Percentiles rank a stretch among this genome's conserved stretches.
phyloP scores from a whole-genome alignment of 2,888 invertebrate genomes.

The Hydropsyche betteni region DNA sequence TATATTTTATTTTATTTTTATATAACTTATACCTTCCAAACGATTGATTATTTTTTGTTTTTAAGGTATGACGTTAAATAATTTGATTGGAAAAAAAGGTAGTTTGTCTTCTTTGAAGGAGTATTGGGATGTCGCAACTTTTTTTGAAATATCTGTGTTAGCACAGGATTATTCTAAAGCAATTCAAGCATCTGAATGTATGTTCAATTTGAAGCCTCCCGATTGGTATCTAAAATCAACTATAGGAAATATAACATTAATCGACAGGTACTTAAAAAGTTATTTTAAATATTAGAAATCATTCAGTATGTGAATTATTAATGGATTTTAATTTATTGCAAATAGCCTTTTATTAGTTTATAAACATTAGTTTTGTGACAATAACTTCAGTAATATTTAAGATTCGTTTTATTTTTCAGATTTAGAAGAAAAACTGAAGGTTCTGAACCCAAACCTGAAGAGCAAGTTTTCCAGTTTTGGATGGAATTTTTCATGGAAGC shows the following conservation, averaged over 20 bases:
- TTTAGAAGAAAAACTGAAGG: constrained; percentile 87
- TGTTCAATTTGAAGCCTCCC: constrained; percentile 90
- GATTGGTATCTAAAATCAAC: constrained; percentile 96
- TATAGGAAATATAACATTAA: constrained; percentile 94
- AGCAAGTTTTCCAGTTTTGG: constrained; percentile 95
- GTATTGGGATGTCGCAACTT: constrained; percentile 99
- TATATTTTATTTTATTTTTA: background rate
- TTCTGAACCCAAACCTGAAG: constrained; percentile 75
- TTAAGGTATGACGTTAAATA: constrained; percentile 90
- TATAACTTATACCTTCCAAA: background rate
- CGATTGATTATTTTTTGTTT: constrained; percentile 48
- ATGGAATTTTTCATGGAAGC: constrained; percentile 98
- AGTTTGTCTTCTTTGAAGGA: constrained; percentile 91
- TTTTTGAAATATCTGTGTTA: constrained; percentile 97
- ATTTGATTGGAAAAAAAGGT: constrained; percentile 97
- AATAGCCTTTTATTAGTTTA: constrained; percentile 20
- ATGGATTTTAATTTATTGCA: background rate
- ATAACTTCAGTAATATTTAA: background rate
- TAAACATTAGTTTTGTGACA: background rate
- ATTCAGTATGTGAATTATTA: background rate
- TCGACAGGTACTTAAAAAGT: constrained; percentile 68
- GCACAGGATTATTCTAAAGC: constrained; percentile 98
- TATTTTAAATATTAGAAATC: background rate
- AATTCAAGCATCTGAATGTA: constrained; percentile 94
- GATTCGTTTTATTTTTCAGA: constrained; percentile 56